Base-by-base conservation (phyloP, 2,888 invertebrate genomes). In the Zaprionus lineosus region DNA sequence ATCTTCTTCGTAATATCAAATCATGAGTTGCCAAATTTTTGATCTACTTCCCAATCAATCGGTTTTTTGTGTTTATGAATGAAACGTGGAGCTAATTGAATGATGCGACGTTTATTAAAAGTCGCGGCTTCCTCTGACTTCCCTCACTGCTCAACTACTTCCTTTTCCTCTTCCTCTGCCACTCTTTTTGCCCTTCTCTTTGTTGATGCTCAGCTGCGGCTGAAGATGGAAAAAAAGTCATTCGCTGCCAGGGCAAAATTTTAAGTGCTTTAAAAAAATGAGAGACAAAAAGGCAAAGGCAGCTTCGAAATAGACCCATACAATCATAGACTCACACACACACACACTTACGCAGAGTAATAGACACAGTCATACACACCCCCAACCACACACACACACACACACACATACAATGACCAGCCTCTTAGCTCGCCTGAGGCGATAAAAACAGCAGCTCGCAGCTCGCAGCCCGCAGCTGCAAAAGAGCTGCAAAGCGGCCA, bases 391-490 rank as follows among this genome's bases (percentile, higher is more conserved):
- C 2, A 12, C 8, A n/a, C 14, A 9, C 8, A 26, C n/a, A 33
- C 2, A 12, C 18, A 7, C 8, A 15, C 9, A 12, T 29, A 40
- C 24, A 16, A n/a, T 24, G 37, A 31, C 29, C 56, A 63, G 64
- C 26, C 28, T 44, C 18, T 21, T 26, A 31, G 26, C 44, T n/a
- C 39, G 37, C 47, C 43, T 5, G 28, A n/a, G 50, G 55, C 55
- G 46, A 48, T 59, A 59, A 55, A 71, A 50, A 55, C 46, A 29
- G 28, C 67, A 59, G 28, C 73, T 66, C 7, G 46, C 68, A n/a
- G n/a, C n/a, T n/a, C n/a, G 28, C 67, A 59, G 28, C 73, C 60
- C 7, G 46, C 68, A 66, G 60, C 68, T 72, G 68, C 43, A 59
- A 46, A 44, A 39, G 24, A 40, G 34, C 52, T 26, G 43, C 2